A percentile compares a stretch with the other conserved stretches of the same genome.
phyloP scores from a whole-genome alignment of 2,113 vertebrate species.

The Carassius carassius region DNA sequence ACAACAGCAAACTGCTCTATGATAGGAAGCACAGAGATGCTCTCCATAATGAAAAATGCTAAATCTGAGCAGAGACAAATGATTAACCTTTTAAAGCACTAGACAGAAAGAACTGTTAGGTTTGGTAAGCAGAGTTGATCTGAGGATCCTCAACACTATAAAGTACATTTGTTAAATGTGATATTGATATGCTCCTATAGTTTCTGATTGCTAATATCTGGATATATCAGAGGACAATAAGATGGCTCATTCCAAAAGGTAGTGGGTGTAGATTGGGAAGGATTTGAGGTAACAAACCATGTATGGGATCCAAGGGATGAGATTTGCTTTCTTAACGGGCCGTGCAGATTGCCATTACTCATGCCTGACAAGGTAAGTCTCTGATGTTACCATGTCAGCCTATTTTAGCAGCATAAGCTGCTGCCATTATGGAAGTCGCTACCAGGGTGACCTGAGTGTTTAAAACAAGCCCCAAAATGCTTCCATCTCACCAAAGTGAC shows the following conservation, averaged over 20 bases:
- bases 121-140: constrained; percentile 34
- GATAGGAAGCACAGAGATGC: neutral
- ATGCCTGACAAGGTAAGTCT: constrained; percentile 70
- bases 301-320: constrained; percentile 57
- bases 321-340: constrained; percentile 62
- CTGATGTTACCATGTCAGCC: constrained; percentile 69
- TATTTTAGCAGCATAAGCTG: constrained; percentile 74
- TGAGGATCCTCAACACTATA: constrained; percentile 20
- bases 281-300: constrained; percentile 60
- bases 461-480: constrained; percentile 40
- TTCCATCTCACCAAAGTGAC: constrained; percentile 45
- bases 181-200: constrained; percentile 45
- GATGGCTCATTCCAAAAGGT: constrained; percentile 49
- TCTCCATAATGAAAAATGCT: neutral
- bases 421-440: constrained; percentile 54
- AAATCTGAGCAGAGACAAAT: constrained; percentile 10
- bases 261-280: constrained; percentile 55
- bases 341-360: constrained; percentile 72
- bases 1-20: neutral
- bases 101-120: neutral
- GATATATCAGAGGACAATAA: constrained; percentile 23
- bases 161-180: constrained; percentile 32
- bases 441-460: constrained; percentile 37
- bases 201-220: constrained; percentile 50
- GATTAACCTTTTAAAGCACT: constrained; percentile 9